Evolutionary conservation across 2,888 invertebrate genomes (phyloP), one percentile per base, ranked within the genome.

Genomic region (Operophtera brumata): DNA sequence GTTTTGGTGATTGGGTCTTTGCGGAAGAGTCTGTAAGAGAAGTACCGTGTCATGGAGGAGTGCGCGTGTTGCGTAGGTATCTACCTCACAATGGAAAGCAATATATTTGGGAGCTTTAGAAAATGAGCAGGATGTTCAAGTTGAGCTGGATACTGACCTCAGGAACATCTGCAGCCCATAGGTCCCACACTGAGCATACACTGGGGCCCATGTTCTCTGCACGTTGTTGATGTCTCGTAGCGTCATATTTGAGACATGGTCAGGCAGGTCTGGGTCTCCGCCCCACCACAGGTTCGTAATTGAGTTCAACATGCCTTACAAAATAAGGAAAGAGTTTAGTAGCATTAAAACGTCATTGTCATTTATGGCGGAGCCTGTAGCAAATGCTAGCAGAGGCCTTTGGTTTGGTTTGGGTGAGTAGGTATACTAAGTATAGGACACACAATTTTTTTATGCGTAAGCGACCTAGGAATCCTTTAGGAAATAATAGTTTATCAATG

Each of bases 91-190:
- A n/a, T n/a, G n/a, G 20, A 20, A 20, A 20, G 20, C 20, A 20
- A 3, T 20, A 20, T 20, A 20, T 20, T 2, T 2, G 20, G 20
- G 20, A 20, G 20, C 4, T 20, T 20, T 20, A 20, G 20, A 20
- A 3, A 4, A 20, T 20, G 20, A 20, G 20, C 20, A 20, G 20
- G 20, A 20, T 20, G 2, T 20, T 20, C 20, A 20, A 20, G 20
- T 20, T 20, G 20, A 20, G 2, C 20, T 20, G 20, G 20, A 11
- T 34, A 44, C 41, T 36, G 25, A 80, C 82, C 78, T 76, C 34
- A 69, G 55, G 54, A 83, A 78, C 12, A 82, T 50, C 26, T 74
- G 62, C 30, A 72, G 59, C 2, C 83, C 82, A 49, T 75, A 71
- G 2, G 57, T 60, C 0, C 59, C 59, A 6, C 72, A 59, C 8